Conservation (phyloP, 2,888 invertebrate genomes). For the Bellardia pandia region DNA sequence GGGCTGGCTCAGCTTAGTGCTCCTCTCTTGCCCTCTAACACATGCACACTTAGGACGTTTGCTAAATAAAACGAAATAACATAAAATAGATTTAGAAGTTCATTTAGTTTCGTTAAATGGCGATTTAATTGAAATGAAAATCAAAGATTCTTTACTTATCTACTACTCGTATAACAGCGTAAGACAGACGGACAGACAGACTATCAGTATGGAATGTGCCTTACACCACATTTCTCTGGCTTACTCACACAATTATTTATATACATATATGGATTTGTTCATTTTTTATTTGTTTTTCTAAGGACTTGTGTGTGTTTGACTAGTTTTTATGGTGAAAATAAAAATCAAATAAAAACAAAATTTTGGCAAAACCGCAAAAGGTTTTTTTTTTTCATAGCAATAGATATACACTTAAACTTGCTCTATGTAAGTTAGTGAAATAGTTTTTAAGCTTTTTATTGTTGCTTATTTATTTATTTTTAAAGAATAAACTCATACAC, state of each 20-base stretch:
- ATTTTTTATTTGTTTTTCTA: constrained; percentile 22
- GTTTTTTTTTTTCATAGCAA: constrained; percentile 22
- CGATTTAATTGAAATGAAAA: constrained; percentile 73
- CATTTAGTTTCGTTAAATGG: constrained; percentile 71
- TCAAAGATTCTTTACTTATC: constrained; percentile 71
- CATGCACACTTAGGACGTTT: background rate
- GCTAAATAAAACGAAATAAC: constrained; percentile 48
- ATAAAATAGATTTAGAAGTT: constrained; percentile 70
- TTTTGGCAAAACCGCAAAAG: constrained; percentile 69
- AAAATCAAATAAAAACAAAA: constrained; percentile 36
- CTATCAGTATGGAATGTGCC: background rate
- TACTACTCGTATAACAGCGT: constrained; percentile 9
- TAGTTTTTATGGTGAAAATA: constrained; percentile 14
- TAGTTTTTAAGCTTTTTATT: constrained; percentile 46
- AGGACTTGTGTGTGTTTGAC: background rate
- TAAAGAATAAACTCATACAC: constrained; percentile 36
- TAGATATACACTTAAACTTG: constrained; percentile 20
- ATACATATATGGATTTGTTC: background rate
- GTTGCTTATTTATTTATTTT: constrained; percentile 48
- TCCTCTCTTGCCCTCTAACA: background rate
- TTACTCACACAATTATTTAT: background rate
- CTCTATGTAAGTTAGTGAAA: constrained; percentile 40
- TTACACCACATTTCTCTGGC: constrained; percentile 36
- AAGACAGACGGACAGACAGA: background rate
- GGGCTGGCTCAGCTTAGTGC: constrained; percentile 21